These are phyloP conservation scores for Bombylius discolor DNA, from an alignment of 2,888 invertebrate genomes.

Conservation along the genomic window DNA sequence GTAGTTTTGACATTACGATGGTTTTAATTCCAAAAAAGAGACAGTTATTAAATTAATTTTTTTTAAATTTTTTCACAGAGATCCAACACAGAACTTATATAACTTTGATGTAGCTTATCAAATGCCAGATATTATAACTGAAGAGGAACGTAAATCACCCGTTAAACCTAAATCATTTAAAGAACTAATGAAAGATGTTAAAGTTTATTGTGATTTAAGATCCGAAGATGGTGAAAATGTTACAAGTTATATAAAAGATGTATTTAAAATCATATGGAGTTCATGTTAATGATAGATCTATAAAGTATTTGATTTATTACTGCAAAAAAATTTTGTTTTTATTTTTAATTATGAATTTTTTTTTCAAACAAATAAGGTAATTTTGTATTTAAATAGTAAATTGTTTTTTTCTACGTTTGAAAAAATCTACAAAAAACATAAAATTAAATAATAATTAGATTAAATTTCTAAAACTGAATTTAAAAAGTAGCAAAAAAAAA, in stretches of 20 bases:
- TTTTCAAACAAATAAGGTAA: no score
- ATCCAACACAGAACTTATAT: conserved; percentile 23
- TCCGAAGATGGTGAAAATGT: conserved; percentile 31
- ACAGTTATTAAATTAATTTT: not conserved
- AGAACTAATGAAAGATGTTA: conserved; percentile 29
- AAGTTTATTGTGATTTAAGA: conserved; percentile 33
- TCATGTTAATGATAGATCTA: conserved; percentile 30
- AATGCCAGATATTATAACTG: conserved; percentile 28
- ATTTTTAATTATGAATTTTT: not conserved
- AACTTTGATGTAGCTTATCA: conserved; percentile 30
- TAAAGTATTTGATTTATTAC: conserved; percentile 20
- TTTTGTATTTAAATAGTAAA: no score
- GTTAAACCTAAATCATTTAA: conserved; percentile 19
- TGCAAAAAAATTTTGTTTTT: not conserved
- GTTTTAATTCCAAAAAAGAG: not conserved
- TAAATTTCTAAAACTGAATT: no score
- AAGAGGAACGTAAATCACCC: conserved; percentile 23
- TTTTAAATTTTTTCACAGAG: conserved; percentile 18
- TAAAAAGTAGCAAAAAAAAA: no score
- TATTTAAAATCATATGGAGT: conserved; percentile 32
- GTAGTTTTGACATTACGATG: no score
- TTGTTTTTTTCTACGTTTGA: no score
- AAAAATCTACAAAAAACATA: no score
- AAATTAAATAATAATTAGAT: no score
- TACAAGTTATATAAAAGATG: conserved; percentile 31